Evolutionary conservation across 1,140 invertebrate species (phyloP).

Genomic region (Drosophila melanica): DNA sequence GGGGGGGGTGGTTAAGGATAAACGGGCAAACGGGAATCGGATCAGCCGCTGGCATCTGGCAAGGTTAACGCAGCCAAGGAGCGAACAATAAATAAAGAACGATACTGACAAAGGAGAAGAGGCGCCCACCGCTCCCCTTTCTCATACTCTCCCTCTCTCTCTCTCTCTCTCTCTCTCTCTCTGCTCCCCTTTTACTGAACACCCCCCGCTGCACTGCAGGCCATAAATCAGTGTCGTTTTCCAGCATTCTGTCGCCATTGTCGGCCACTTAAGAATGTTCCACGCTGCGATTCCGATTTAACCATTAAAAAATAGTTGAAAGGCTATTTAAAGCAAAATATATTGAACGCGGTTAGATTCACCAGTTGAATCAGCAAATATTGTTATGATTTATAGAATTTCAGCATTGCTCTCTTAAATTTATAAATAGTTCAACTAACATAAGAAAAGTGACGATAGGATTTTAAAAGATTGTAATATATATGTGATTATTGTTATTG

Average conservation of each 20-base stretch:
- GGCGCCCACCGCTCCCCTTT: background rate
- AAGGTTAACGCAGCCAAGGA: constrained; percentile 36
- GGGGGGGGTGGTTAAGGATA: background rate
- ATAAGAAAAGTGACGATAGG: too few species aligned
- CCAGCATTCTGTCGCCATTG: constrained; percentile 18
- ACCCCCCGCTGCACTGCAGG: background rate
- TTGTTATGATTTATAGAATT: too few species aligned
- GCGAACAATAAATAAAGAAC: constrained; percentile 43
- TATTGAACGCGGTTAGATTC: too few species aligned
- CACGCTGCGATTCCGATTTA: constrained; percentile 1
- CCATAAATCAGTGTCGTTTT: constrained; percentile 39
- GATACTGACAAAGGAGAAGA: constrained; percentile 26
- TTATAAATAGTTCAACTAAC: too few species aligned
- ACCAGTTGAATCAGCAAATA: too few species aligned
- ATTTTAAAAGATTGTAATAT: too few species aligned
- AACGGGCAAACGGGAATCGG: constrained; percentile 21
- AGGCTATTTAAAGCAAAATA: background rate
- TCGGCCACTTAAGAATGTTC: constrained; percentile 9
- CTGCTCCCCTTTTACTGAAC: background rate
- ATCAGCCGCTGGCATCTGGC: constrained; percentile 41
- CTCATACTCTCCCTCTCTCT: background rate
- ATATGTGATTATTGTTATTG: too few species aligned
- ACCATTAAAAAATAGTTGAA: background rate
- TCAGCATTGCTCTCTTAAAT: too few species aligned
- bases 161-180: background rate